A percentile compares a stretch with the other conserved stretches of the same genome.
These are phyloP conservation scores for Acipenser oxyrinchus DNA, from an alignment of 2,797 vertebrate genomes.

Conservation along the genomic window DNA sequence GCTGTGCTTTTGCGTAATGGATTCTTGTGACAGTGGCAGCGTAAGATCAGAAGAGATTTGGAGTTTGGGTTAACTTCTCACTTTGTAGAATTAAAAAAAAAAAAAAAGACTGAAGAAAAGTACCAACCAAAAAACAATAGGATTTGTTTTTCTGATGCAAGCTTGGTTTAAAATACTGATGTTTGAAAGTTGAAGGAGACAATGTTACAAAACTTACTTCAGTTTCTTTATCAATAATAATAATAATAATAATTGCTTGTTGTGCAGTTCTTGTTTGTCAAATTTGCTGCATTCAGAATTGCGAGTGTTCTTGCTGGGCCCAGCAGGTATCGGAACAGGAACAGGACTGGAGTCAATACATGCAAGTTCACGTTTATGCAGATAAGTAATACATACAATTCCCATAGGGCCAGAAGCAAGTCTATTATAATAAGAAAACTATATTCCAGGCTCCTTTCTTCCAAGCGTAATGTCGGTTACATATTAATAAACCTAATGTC, in stretches of 20 bases:
- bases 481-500: slow-evolving; percentile 83
- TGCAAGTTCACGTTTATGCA: slow-evolving; percentile 80
- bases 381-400: slow-evolving; percentile 81
- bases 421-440: slow-evolving; percentile 84
- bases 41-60: no score
- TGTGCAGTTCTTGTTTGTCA: not conserved
- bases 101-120: no score
- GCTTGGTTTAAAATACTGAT: no score
- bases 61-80: no score
- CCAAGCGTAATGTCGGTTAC: slow-evolving; percentile 74
- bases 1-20: no score
- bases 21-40: no score
- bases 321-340: slow-evolving; percentile 52
- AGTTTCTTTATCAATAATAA: no score
- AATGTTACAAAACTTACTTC: no score
- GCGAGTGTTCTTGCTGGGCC: slow-evolving; percentile 46
- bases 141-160: no score
- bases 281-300: slow-evolving; percentile 6
- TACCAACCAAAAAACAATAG: no score
- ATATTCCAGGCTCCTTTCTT: slow-evolving; percentile 76
- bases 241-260: not conserved
- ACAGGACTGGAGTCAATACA: slow-evolving; percentile 67
- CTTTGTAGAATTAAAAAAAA: no score
- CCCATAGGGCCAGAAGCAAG: slow-evolving; percentile 67
- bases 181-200: no score